phyloP scores from a whole-genome alignment of 2,888 invertebrate genomes.

The Callyntrura sp. region DNA sequence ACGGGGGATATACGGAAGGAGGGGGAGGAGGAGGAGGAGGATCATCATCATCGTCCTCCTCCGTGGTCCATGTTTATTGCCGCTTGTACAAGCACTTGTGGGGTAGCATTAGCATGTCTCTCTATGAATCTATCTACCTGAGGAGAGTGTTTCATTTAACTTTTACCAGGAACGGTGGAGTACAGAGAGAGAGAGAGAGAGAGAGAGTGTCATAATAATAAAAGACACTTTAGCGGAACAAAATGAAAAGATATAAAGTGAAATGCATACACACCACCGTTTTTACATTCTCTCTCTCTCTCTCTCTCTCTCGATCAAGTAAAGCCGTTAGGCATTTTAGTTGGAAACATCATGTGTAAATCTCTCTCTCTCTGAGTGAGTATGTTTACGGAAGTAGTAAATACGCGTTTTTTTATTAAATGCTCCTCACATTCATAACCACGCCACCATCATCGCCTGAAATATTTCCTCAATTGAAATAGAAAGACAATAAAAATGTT shows the following conservation, averaged over 20 bases:
- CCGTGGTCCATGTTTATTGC: not conserved
- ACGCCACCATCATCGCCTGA: not conserved
- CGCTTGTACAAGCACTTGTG: not conserved
- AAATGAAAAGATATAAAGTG: conserved; percentile 26
- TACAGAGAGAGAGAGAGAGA: no score
- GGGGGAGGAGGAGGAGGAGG: not conserved
- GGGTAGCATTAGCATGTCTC: no score
- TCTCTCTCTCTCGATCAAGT: no score
- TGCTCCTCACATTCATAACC: conserved; percentile 21
- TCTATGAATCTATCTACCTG: no score
- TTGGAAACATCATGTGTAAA: no score
- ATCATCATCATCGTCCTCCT: no score
- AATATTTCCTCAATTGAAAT: conserved; percentile 29
- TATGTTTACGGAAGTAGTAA: conserved; percentile 20
- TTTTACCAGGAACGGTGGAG: no score
- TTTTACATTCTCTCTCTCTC: not conserved
- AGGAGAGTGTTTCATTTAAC: not conserved
- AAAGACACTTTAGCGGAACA: conserved; percentile 56
- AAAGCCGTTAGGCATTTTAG: not conserved
- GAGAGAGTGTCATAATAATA: not conserved
- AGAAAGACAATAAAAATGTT: not conserved
- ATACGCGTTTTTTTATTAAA: conserved; percentile 22
- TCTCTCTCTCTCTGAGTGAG: not conserved
- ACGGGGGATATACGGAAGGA: not conserved
- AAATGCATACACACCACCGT: conserved; percentile 7